Base-by-base conservation (phyloP, 1,140 invertebrate species). In the Drosophila tropicalis region DNA sequence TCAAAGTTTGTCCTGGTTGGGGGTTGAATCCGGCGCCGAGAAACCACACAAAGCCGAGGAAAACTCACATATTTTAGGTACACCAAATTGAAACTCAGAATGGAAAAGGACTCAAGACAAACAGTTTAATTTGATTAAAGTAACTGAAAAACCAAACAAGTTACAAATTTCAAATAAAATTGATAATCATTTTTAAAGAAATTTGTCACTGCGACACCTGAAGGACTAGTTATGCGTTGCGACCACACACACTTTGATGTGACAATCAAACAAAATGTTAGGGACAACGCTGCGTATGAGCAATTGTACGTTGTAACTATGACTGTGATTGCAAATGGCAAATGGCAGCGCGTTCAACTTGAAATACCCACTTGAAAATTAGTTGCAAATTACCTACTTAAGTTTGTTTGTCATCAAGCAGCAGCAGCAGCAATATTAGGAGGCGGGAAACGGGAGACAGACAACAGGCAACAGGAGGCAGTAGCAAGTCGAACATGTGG, bases 301-400 rank as follows among this genome's bases (percentile, higher is more conserved):
- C 86, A 90, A 90, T 90, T 75, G 66, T 29, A 32, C 0, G 63
- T 22, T 62, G 62, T 32, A 63, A 32, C 19, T 34, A 7, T 32
- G 19, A 29, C 1, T 29, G 61, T 25, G 39, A 60, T 36, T 44
- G 58, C 29, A 39, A 76, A 76, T 69, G 71, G 62, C 74, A 71
- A 62, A 72, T 62, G 65, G 34, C 47, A 40, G 71, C 56, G 64
- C 74, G 51, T 74, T 57, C 67, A 63, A 78, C 44, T 78, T 75
- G 72, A 75, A 64, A 75, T 75, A 62, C 32, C 60, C 84, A 89
- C 83, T 87, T 80, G 79, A 86, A 76, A 87, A 86, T 86, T 86
- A 86, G 83, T 86, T 86, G 84, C 83, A 86, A 89, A 89, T 86
- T 86, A 87, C 83, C 84, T 89, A 83, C 83, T 89, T 86, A 86